phyloP scores from a whole-genome alignment of 1,140 invertebrate genomes.

The Matsumurasca onukii region DNA sequence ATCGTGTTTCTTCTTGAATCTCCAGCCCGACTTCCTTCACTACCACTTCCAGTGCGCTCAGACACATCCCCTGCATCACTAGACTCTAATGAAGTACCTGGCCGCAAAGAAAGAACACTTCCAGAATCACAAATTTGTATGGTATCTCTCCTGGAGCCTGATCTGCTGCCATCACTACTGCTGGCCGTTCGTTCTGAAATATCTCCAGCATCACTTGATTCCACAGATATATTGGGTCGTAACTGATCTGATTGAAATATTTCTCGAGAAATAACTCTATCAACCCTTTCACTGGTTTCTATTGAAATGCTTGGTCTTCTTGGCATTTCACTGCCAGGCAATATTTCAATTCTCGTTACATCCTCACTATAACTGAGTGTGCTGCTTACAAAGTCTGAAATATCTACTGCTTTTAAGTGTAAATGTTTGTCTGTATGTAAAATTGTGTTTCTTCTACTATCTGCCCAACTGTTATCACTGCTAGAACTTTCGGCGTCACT shows the following conservation, averaged over 20 bases:
- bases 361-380: constrained; percentile 26
- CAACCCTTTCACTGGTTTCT: constrained; percentile 40
- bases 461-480: constrained; percentile 40
- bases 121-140: constrained; percentile 40
- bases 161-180: constrained; percentile 41
- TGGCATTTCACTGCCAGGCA: constrained; percentile 38
- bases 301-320: constrained; percentile 43
- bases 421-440: constrained; percentile 30
- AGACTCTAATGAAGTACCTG: constrained; percentile 60
- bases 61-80: constrained; percentile 58
- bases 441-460: constrained; percentile 41
- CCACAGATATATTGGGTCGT: constrained; percentile 56
- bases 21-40: constrained; percentile 38
- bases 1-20: constrained; percentile 42
- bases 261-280: constrained; percentile 18
- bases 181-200: constrained; percentile 55
- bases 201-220: constrained; percentile 59
- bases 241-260: constrained; percentile 15
- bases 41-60: constrained; percentile 50
- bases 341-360: constrained; percentile 37
- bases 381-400: neutral
- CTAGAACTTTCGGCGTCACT: constrained; percentile 33
- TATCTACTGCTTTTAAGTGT: constrained; percentile 2
- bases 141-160: constrained; percentile 39
- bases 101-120: constrained; percentile 40